Evolutionary conservation across 1,140 invertebrate genomes (phyloP).

Genomic region (Aphidius ervi): DNA sequence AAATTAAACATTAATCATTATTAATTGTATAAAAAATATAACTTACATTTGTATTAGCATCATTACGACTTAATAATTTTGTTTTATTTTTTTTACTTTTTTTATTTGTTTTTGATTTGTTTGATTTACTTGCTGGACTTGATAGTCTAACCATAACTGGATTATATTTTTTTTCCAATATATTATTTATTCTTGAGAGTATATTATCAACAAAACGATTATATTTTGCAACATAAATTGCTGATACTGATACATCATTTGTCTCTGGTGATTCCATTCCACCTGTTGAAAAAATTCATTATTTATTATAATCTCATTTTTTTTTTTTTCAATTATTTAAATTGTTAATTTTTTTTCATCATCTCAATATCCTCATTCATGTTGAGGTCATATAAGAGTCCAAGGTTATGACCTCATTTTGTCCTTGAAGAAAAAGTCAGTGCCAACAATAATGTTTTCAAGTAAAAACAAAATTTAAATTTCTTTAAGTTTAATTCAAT

Average conservation of each 20-base stretch:
- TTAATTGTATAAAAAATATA: neutral
- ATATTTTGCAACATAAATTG: conserved; percentile 72
- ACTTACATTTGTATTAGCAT: conserved; percentile 31
- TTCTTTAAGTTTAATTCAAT: too few relatives aligned
- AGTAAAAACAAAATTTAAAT: too few relatives aligned
- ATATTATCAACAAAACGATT: conserved; percentile 80
- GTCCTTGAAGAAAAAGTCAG: conserved; percentile 31
- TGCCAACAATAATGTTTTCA: too few relatives aligned
- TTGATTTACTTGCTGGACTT: conserved; percentile 25
- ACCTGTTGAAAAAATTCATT: conserved; percentile 36
- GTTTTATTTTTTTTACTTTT: conserved; percentile 40
- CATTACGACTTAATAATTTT: conserved; percentile 21
- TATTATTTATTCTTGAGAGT: conserved; percentile 71
- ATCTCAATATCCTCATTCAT: conserved; percentile 30
- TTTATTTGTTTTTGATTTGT: conserved; percentile 27
- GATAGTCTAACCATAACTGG: conserved; percentile 76
- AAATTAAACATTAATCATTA: too few relatives aligned
- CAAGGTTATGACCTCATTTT: conserved; percentile 24
- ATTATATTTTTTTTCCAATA: conserved; percentile 72
- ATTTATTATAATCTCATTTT: conserved; percentile 1
- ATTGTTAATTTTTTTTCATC: conserved; percentile 1
- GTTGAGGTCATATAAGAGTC: conserved; percentile 20
- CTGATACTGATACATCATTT: conserved; percentile 60
- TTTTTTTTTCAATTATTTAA: too few relatives aligned
- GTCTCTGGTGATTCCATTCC: conserved; percentile 36